Base-by-base conservation (phyloP, 1,140 invertebrate genomes). In the Thalassaphorura encarpata region DNA sequence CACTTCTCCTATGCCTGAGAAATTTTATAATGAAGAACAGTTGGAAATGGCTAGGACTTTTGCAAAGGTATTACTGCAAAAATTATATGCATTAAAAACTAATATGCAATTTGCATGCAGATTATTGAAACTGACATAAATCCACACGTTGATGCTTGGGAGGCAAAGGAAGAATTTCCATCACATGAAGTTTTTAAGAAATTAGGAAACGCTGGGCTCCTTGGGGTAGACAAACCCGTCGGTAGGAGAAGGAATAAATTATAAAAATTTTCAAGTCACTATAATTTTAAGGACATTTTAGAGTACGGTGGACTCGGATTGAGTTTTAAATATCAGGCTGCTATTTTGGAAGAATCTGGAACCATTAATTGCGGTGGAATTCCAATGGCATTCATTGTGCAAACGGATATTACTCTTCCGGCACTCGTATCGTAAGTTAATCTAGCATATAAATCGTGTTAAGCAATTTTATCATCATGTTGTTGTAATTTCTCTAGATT, bases 301-400 rank as follows among this genome's bases (percentile, higher is more conserved):
- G 79, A 78, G 60, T 80, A 78, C 71, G 78, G 78, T 29, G 79
- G 80, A 5, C 62, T 77, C 13, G 80, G 76, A 3, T 64, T 81
- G 40, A 77, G 79, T 64, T 81, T 75, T 66, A 73, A 74, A 16
- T 81, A 77, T 67, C 72, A 70, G 52, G 65, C 78, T 4, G 79
- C 79, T 11, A 66, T 78, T 28, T 68, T 76, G 23, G 80, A 82
- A 68, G 76, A 76, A 62, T 56, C 80, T 29, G 77, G 78, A 21
- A 63, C 64, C 28, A 74, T 79, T 41, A 73, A 75, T 56, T 61
- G 47, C 36, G 76, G 74, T 16, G 76, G 71, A 3, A 67, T 81
- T 52, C 72, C 76, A 16, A 79, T 78, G 73, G 76, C 76, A 16
- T 71, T 80, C 47, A 69, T 70, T 43, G 79, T 82, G 23, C 80